Base-by-base conservation (phyloP, 2,113 vertebrate species). In the Cryptomyrus ogoouensis region DNA sequence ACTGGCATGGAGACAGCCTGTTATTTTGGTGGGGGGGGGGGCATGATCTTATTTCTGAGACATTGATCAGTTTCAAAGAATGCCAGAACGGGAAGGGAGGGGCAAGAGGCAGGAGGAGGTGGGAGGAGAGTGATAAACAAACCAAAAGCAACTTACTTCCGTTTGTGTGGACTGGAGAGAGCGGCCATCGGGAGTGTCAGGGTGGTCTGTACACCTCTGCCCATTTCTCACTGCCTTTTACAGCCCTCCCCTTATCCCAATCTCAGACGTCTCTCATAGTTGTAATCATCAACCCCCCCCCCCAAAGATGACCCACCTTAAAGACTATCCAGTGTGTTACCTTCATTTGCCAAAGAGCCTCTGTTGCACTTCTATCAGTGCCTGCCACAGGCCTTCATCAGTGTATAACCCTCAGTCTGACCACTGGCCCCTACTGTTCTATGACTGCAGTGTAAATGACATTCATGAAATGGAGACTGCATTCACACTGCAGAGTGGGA, bases 21-120 rank as follows among this genome's bases (percentile, higher is more conserved):
- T 53, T 35, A 31, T 87, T 31, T 53, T 83, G 13, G 15, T 0
- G 15, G n/a, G 31, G 70, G 80, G 21, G 27, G 31, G 12, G 46
- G n/a, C 84, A 52, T 52, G 49, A 87, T 87, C 85, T 24, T 87
- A 53, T 56, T 87, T 87, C 85, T 87, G 85, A 56, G 47, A 56
- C 85, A 56, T 53, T 87, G 47, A 53, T 49, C 47, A 87, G 85
- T 53, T 56, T 35, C 47, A 53, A 84, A 83, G 39, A 46, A 84
- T 84, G 83, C 44, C 35, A 80, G 83, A 87, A 19, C 0, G 50
- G 49, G 50, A 49, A 15, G 15, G 27, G 47, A 49, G 19, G 19
- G 21, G 13, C 19, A 3, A 50, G 49, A 53, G 13, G 27, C 44
- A 53, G 15, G 49, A 52, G 46, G 12, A 21, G 50, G 27, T 12